A percentile compares a stretch with the other conserved stretches of the same genome.
These are phyloP conservation scores for Ischnus inquisitorius DNA, from an alignment of 2,888 invertebrate species.

Conservation along the genomic window DNA sequence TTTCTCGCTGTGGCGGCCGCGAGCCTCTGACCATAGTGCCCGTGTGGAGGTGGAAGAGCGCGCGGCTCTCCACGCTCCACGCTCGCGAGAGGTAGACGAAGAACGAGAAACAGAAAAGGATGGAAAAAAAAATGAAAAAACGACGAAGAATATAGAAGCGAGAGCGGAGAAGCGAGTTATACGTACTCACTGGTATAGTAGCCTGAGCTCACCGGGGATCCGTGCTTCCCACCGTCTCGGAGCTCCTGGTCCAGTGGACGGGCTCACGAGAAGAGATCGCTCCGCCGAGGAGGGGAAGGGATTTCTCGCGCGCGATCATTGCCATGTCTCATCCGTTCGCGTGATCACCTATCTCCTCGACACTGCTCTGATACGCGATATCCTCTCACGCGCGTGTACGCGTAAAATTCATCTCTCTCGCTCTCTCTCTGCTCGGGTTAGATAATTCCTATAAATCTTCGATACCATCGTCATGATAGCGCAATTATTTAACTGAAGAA, in stretches of 20 bases:
- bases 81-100: conserved; percentile 59
- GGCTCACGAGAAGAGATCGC: conserved; percentile 49
- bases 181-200: conserved; percentile 66
- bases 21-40: conserved; percentile 36
- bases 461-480: conserved; percentile 29
- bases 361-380: conserved; percentile 63
- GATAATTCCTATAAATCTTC: conserved; percentile 46
- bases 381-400: conserved; percentile 36
- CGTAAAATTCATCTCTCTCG: conserved; percentile 25
- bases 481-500: conserved; percentile 49
- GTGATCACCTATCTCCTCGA: conserved; percentile 53
- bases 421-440: conserved; percentile 29
- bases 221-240: conserved; percentile 68
- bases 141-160: conserved; percentile 18
- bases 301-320: conserved; percentile 66
- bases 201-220: conserved; percentile 67
- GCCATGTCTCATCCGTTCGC: conserved; percentile 64
- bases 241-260: conserved; percentile 62
- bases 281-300: conserved; percentile 45
- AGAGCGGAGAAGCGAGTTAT: conserved; percentile 63
- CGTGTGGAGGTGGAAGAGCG: conserved; percentile 63
- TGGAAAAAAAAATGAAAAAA: conserved; percentile 10
- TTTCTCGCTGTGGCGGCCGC: conserved; percentile 60
- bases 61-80: conserved; percentile 69
- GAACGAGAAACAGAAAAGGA: conserved; percentile 15